Percentiles rank a stretch among this genome's conserved stretches.
Evolutionary conservation across 2,113 vertebrate species (phyloP).

Genomic region (Phycodurus eques): DNA sequence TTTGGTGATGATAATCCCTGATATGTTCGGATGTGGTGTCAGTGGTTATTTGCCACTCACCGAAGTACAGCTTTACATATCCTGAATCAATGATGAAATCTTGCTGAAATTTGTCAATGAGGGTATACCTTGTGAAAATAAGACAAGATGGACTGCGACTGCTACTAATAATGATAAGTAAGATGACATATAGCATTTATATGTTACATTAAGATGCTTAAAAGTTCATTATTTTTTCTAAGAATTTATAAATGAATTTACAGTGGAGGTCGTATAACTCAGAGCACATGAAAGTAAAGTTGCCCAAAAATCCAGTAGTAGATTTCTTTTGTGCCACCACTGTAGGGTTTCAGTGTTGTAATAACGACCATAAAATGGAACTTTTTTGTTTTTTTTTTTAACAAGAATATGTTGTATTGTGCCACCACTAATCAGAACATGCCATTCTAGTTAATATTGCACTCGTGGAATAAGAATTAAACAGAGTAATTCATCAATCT

Average conservation of each 20-base stretch:
- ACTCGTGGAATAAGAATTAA: no score
- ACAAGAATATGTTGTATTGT: no score
- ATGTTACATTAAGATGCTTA: background rate
- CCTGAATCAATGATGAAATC: conserved; percentile 23
- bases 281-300: background rate
- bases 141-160: background rate
- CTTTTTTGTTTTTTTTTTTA: no score
- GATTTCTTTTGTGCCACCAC: no score
- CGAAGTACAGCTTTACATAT: conserved; percentile 55
- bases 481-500: no score
- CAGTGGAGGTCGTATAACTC: background rate
- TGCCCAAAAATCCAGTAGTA: no score
- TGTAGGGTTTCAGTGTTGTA: no score
- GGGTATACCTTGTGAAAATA: background rate
- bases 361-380: no score
- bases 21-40: conserved; percentile 64
- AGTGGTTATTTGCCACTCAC: conserved; percentile 63
- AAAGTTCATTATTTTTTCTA: background rate
- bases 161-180: background rate
- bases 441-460: no score
- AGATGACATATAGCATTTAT: background rate
- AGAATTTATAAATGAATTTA: no score
- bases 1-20: conserved; percentile 80
- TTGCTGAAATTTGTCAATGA: background rate
- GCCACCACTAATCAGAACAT: no score